These are phyloP conservation scores for Machaerirhynchus nigripectus DNA, from an alignment of 2,113 vertebrate species.

Conservation along the genomic window DNA sequence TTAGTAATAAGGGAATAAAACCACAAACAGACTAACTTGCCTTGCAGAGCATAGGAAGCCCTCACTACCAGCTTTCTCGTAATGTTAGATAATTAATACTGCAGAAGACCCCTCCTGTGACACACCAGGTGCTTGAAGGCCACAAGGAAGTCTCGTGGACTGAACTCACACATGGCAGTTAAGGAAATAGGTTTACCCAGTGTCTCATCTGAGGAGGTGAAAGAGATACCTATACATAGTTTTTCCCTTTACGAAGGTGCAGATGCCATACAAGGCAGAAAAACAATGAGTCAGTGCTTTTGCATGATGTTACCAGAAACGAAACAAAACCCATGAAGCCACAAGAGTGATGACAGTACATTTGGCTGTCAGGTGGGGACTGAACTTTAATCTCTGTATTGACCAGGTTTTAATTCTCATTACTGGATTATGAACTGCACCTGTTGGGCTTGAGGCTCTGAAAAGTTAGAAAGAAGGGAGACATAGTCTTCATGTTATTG, in stretches of 20 bases:
- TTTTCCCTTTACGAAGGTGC: not conserved
- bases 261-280: not conserved
- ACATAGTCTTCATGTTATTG: not conserved
- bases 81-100: not conserved
- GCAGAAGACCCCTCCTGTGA: not conserved
- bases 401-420: constrained; percentile 8
- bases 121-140: not conserved
- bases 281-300: not conserved
- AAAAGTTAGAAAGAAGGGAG: not conserved
- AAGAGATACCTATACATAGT: not conserved
- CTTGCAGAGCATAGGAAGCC: not conserved
- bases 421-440: constrained; percentile 23
- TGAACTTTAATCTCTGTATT: constrained; percentile 12
- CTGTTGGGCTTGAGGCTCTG: not conserved
- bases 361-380: not conserved
- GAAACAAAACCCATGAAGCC: not conserved
- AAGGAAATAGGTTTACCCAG: not conserved
- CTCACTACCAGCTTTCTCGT: not conserved
- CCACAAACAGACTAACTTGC: not conserved
- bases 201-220: not conserved
- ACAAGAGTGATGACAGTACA: not conserved
- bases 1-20: not conserved
- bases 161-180: not conserved
- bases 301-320: not conserved
- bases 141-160: not conserved